Percentiles rank a stretch among this genome's conserved stretches.
phyloP scores from a whole-genome alignment of 2,888 invertebrate species.

The Plagodis dolabraria region DNA sequence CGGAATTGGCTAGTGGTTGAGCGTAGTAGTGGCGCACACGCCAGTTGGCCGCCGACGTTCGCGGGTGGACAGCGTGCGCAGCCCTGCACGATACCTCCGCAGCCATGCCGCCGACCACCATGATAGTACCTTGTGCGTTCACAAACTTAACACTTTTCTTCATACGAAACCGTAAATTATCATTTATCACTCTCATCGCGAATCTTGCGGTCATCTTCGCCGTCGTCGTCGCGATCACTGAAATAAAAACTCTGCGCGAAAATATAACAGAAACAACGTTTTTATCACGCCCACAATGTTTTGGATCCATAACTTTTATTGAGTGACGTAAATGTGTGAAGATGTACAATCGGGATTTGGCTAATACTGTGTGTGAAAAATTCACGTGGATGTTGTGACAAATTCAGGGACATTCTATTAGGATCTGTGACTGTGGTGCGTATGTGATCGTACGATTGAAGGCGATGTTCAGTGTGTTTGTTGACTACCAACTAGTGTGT shows the following conservation, averaged over 20 bases:
- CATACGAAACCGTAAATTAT: constrained; percentile 6
- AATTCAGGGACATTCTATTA: constrained; percentile 56
- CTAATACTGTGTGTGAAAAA: constrained; percentile 53
- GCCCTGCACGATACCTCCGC: constrained; percentile 60
- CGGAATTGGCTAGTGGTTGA: constrained; percentile 78
- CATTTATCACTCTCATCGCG: constrained; percentile 11
- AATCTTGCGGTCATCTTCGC: background rate
- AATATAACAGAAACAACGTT: constrained; percentile 37
- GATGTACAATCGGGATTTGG: constrained; percentile 49
- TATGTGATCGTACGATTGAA: constrained; percentile 48
- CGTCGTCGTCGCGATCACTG: constrained; percentile 26
- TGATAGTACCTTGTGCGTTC: constrained; percentile 82
- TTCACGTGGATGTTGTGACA: constrained; percentile 54
- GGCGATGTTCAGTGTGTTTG: constrained; percentile 61
- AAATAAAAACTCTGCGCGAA: constrained; percentile 25
- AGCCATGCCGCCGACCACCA: constrained; percentile 82
- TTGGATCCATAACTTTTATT: constrained; percentile 44
- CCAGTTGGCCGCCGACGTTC: constrained; percentile 79
- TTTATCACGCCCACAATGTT: constrained; percentile 45
- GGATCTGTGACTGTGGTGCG: constrained; percentile 25
- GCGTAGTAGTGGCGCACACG: constrained; percentile 63
- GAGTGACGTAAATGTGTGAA: constrained; percentile 50
- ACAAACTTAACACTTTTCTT: constrained; percentile 34
- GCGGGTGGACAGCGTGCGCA: constrained; percentile 73
- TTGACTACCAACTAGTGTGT: constrained; percentile 60